Percentiles rank a stretch among this genome's conserved stretches.
Conservation (phyloP, 2,113 vertebrate genomes). For the Nothobranchius furzeri region DNA sequence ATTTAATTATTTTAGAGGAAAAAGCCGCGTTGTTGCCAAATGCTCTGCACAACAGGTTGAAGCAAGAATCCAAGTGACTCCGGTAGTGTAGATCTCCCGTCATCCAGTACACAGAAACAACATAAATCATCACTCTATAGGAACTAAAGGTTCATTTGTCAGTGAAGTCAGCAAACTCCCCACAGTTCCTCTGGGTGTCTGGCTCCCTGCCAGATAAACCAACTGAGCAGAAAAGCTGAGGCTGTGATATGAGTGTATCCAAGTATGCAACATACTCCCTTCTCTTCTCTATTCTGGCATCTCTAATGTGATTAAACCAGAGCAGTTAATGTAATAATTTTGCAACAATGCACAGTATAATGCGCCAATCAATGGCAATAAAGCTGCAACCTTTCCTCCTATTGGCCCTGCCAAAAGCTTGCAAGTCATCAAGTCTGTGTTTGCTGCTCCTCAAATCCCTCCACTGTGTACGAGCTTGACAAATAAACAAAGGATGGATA, state of each 20-base stretch:
- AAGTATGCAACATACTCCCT: slow-evolving; percentile 67
- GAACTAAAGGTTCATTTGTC: slow-evolving; percentile 70
- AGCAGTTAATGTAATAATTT: slow-evolving; percentile 77
- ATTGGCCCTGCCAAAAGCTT: slow-evolving; percentile 48
- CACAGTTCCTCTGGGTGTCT: slow-evolving; percentile 41
- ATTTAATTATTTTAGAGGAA: slow-evolving; percentile 56
- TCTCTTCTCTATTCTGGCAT: slow-evolving; percentile 50
- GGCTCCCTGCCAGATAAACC: slow-evolving; percentile 60
- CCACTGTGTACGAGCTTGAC: background rate
- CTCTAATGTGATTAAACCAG: slow-evolving; percentile 74
- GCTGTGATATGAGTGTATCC: slow-evolving; percentile 63
- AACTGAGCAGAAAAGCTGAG: slow-evolving; percentile 37
- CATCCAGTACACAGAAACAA: slow-evolving; percentile 51
- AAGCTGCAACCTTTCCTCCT: slow-evolving; percentile 52
- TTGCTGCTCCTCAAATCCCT: slow-evolving; percentile 36
- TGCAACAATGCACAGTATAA: slow-evolving; percentile 69
- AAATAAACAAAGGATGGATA: slow-evolving; percentile 18
- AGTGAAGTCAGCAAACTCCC: slow-evolving; percentile 70
- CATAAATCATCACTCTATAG: slow-evolving; percentile 71
- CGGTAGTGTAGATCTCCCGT: slow-evolving; percentile 34
- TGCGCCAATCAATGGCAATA: slow-evolving; percentile 76
- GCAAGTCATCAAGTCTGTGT: slow-evolving; percentile 59
- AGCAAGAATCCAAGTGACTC: slow-evolving; percentile 36
- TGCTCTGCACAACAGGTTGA: slow-evolving; percentile 38
- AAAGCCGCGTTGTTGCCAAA: slow-evolving; percentile 39